A percentile compares a stretch with the other conserved stretches of the same genome.
Evolutionary conservation across 1,140 invertebrate genomes (phyloP).

Genomic region (Rhagoletis zephyria): DNA sequence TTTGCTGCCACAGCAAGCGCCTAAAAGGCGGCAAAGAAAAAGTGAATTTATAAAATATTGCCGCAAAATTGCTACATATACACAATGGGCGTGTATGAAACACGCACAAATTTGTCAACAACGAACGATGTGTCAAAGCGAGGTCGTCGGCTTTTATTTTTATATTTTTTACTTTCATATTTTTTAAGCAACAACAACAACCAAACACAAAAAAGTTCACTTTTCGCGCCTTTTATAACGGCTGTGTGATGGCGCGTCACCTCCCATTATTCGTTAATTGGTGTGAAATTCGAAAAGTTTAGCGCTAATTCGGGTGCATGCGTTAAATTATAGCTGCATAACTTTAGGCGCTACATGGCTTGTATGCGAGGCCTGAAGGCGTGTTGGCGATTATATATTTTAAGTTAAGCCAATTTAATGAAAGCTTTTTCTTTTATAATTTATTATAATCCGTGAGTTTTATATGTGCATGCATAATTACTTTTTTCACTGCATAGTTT

Average conservation of each 20-base stretch:
- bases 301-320: constrained; percentile 13
- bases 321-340: constrained; percentile 35
- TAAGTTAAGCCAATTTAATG: not conserved
- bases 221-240: not conserved
- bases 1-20: not conserved
- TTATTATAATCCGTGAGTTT: not conserved
- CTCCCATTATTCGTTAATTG: not conserved
- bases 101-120: constrained; percentile 13
- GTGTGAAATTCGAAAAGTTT: constrained; percentile 43
- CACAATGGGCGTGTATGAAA: not conserved
- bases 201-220: not conserved
- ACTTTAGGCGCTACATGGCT: not conserved
- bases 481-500: no score
- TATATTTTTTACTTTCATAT: not conserved
- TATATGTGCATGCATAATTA: no score
- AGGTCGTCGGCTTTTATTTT: not conserved
- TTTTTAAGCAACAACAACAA: not conserved
- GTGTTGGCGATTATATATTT: not conserved
- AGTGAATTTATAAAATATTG: not conserved
- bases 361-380: not conserved
- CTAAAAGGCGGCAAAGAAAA: no score
- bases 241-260: not conserved
- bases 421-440: not conserved
- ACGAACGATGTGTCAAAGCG: not conserved
- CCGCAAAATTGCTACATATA: no score